Evolutionary conservation across 2,113 vertebrate genomes (phyloP), one percentile per base, ranked within the genome.

Genomic region (Rhea pennata): DNA sequence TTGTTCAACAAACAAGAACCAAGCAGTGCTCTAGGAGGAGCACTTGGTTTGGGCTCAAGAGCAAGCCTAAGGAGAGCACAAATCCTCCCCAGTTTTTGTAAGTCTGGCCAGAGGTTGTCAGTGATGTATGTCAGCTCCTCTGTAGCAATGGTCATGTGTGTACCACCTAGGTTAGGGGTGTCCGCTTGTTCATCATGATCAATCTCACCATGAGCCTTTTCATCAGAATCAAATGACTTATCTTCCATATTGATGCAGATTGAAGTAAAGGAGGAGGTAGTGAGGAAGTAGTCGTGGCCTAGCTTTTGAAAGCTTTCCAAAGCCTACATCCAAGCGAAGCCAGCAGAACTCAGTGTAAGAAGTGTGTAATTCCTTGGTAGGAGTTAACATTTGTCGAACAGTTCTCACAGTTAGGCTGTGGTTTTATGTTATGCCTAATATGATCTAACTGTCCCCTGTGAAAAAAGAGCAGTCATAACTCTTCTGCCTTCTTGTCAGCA

Each of bases 41-140:
- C 42, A 5, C 12, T 1, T 20, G 33, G 21, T 39, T 3, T 19
- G 42, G 46, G 27, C 81, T 74, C 7, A 0, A 0, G 54, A 50
- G 51, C 16, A 36, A 82, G 65, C 3, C 4, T 46, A 67, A 83
- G 40, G 54, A 0, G 27, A 27, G 9, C 54, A 29, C 46, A 56
- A n/a, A 59, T 20, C 42, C 9, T 77, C 54, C 12, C 36, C 56
- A 29, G 19, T 36, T n/a, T 54, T 44, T 51, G 8, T 72, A 59
- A 36, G 65, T 9, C 16, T 44, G 44, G 29, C 31, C 51, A 15
- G 20, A 15, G 26, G 33, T 62, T 66, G n/a, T 12, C 12, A 48
- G 46, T 48, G 46, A 48, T 48, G 46, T 48, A 48, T 48, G 17
- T 48, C 46, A 48, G 46, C 17, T 48, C 46, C 46, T 48, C 16